phyloP scores from a whole-genome alignment of 2,113 vertebrate genomes.

The Erythrolamprus reginae region DNA sequence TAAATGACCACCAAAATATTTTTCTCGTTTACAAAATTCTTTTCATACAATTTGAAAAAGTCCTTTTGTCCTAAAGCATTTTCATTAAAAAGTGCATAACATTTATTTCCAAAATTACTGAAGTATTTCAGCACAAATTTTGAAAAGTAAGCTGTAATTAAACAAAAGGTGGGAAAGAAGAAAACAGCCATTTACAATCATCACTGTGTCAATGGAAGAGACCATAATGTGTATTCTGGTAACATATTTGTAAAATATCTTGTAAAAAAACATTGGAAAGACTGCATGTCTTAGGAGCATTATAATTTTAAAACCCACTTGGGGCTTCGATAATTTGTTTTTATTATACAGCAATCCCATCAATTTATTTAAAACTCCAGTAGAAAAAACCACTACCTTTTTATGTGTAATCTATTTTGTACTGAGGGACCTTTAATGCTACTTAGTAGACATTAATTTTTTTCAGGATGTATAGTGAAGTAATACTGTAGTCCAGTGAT shows the following conservation, averaged over 20 bases:
- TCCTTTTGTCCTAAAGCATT: conserved; percentile 1
- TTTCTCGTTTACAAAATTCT: background rate
- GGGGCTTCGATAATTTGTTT: background rate
- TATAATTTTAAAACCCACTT: background rate
- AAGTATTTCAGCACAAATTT: conserved; percentile 45
- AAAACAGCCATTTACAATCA: conserved; percentile 50
- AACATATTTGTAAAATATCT: background rate
- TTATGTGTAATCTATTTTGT: background rate
- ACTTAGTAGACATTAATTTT: background rate
- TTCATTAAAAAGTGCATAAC: conserved; percentile 36
- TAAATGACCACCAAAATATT: background rate
- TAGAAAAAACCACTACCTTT: background rate
- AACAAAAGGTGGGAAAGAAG: conserved; percentile 34
- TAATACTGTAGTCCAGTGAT: conserved; percentile 18
- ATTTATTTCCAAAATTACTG: conserved; percentile 51
- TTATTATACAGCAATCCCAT: background rate
- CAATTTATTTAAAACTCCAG: background rate
- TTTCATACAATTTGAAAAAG: conserved; percentile 15
- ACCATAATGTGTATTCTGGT: background rate
- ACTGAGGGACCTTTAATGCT: background rate
- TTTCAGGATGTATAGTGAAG: background rate
- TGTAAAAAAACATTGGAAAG: background rate
- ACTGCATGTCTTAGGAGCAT: background rate
- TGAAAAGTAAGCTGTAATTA: conserved; percentile 41
- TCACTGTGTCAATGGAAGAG: background rate